Evolutionary conservation across 1,140 invertebrate species (phyloP).

Genomic region (Pararge aegeria): DNA sequence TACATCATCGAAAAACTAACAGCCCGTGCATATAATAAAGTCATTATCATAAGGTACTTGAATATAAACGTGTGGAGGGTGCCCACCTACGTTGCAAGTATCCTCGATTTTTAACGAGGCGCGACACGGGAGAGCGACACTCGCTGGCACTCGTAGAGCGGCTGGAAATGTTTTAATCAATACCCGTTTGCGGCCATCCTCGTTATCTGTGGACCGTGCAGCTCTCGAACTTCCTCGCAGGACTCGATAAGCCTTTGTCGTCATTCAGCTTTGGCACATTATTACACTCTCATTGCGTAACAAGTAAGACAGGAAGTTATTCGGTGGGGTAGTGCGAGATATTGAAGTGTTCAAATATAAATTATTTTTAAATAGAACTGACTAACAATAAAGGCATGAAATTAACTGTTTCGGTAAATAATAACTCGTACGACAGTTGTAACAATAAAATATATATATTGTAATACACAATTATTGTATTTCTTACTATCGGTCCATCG

Average conservation of each 20-base stretch:
- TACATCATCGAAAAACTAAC: neutral
- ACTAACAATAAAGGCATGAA: slow-evolving; percentile 3
- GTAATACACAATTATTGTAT: slow-evolving; percentile 22
- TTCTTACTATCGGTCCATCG: no score
- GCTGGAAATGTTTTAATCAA: slow-evolving; percentile 8
- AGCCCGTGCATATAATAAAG: neutral
- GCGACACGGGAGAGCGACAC: slow-evolving; percentile 22
- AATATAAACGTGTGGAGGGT: slow-evolving; percentile 5
- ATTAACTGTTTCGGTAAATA: slow-evolving; percentile 24
- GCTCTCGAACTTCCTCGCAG: neutral
- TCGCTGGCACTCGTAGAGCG: neutral
- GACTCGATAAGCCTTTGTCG: neutral
- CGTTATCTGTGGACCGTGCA: neutral
- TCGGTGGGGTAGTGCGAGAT: slow-evolving; percentile 24
- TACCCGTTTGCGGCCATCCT: slow-evolving; percentile 2
- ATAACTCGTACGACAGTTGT: slow-evolving; percentile 10
- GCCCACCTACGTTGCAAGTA: slow-evolving; percentile 11
- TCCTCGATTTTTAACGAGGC: slow-evolving; percentile 38
- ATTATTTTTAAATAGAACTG: neutral
- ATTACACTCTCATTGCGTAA: no score
- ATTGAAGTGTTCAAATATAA: slow-evolving; percentile 19
- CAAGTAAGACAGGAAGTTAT: neutral
- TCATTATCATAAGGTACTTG: neutral
- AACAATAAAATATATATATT: slow-evolving; percentile 6
- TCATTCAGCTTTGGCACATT: neutral